These are phyloP conservation scores for Drosophila fungiperda DNA, from an alignment of 2,888 invertebrate genomes.

Conservation along the genomic window DNA sequence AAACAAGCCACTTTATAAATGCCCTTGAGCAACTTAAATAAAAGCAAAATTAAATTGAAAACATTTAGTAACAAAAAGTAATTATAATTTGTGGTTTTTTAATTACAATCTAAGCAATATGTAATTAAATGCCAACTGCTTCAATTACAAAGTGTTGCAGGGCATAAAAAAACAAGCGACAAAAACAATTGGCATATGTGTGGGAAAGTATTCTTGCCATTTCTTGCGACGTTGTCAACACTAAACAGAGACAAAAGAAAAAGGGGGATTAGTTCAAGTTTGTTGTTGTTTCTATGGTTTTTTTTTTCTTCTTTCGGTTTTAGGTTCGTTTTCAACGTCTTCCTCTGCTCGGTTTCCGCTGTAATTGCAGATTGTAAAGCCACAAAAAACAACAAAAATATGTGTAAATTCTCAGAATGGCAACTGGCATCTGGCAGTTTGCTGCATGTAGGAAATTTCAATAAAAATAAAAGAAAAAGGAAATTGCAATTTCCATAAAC, in stretches of 20 bases:
- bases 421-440: conserved; percentile 14
- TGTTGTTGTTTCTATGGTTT: conserved; percentile 61
- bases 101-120: conserved; percentile 50
- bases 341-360: conserved; percentile 22
- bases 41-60: conserved; percentile 1
- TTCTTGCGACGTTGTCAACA: conserved; percentile 9
- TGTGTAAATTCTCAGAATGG: neutral
- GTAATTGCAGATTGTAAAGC: conserved; percentile 38
- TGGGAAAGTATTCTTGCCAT: conserved; percentile 31
- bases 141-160: conserved; percentile 59
- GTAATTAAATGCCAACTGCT: conserved; percentile 50
- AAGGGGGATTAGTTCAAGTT: conserved; percentile 29
- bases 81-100: conserved; percentile 60
- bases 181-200: conserved; percentile 40
- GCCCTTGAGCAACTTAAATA: neutral
- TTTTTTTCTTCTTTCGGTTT: conserved; percentile 15
- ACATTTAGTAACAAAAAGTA: conserved; percentile 34
- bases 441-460: conserved; percentile 61
- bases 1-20: neutral
- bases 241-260: conserved; percentile 6
- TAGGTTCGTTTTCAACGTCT: conserved; percentile 25
- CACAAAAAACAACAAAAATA: conserved; percentile 9
- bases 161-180: conserved; percentile 18
- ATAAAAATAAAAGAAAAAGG: conserved; percentile 12
- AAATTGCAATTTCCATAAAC: conserved; percentile 67